phyloP scores from a whole-genome alignment of 92 coral and sea anemone species.

The Meandrina meandrites region DNA sequence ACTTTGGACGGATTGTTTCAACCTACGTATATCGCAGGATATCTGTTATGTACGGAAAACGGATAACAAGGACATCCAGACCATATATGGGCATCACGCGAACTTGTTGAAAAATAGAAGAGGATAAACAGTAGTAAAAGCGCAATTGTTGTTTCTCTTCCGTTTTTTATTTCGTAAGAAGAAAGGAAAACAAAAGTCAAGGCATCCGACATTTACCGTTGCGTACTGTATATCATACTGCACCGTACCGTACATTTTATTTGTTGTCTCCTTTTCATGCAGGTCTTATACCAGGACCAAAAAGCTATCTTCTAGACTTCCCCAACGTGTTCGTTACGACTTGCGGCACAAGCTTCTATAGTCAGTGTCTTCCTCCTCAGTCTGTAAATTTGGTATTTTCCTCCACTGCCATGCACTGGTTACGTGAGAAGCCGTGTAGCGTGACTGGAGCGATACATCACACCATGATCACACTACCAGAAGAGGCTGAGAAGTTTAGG shows the following conservation, averaged over 20 bases:
- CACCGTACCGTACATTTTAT: background rate
- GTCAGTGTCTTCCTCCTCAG: slow-evolving; percentile 70
- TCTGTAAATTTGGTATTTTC: slow-evolving; percentile 64
- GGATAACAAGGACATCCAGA: no score
- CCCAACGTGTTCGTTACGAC: slow-evolving; percentile 71
- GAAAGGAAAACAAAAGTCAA: no score
- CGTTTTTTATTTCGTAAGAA: no score
- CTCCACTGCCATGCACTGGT: slow-evolving; percentile 83
- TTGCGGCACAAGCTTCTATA: slow-evolving; percentile 77
- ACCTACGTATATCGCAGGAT: no score
- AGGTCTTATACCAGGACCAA: slow-evolving; percentile 86
- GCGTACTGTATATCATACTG: no score
- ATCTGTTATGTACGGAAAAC: no score
- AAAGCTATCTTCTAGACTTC: slow-evolving; percentile 62
- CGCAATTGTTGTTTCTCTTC: no score
- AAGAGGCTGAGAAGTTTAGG: slow-evolving; percentile 56
- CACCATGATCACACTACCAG: slow-evolving; percentile 75
- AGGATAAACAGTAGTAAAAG: no score
- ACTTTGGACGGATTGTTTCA: no score
- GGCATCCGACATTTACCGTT: no score
- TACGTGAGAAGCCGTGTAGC: slow-evolving; percentile 76
- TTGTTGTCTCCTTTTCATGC: background rate
- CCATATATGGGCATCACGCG: no score
- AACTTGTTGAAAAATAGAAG: no score
- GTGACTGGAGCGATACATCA: slow-evolving; percentile 79